Conservation (phyloP, 2,888 invertebrate species). For the Eurytoma adleriae region DNA sequence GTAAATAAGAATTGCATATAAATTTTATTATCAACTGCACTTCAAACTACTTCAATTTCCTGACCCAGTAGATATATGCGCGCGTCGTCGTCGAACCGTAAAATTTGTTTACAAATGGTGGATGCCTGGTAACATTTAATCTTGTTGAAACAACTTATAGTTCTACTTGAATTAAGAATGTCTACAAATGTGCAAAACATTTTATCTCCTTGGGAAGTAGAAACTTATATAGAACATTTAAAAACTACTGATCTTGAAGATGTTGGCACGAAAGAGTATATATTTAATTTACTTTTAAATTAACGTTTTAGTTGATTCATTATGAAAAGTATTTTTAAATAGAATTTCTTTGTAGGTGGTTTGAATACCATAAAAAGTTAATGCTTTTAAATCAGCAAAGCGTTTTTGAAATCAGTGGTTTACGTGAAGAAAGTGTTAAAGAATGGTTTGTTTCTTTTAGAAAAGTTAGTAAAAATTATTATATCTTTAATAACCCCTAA, state of each 20-base stretch:
- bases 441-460: conserved; percentile 86
- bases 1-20: no score
- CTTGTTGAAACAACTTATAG: conserved; percentile 14
- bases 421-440: conserved; percentile 90
- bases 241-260: conserved; percentile 81
- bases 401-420: conserved; percentile 85
- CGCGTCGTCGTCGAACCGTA: conserved; percentile 27
- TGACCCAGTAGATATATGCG: background rate
- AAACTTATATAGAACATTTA: conserved; percentile 85
- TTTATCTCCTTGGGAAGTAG: conserved; percentile 84
- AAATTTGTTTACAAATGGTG: conserved; percentile 70
- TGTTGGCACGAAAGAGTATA: conserved; percentile 81
- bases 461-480: conserved; percentile 78
- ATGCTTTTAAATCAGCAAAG: conserved; percentile 94
- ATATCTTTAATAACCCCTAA: background rate
- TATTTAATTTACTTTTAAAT: conserved; percentile 21
- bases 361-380: conserved; percentile 88
- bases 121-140: conserved; percentile 51
- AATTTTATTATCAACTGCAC: no score
- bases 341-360: conserved; percentile 80
- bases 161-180: conserved; percentile 40
- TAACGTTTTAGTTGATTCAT: conserved; percentile 35
- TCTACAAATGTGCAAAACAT: conserved; percentile 72
- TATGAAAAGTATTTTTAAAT: conserved; percentile 8
- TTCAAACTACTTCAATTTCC: background rate